Evolutionary conservation across 1,140 invertebrate species (phyloP).

Genomic region (Cyrtorhinus lividipennis): DNA sequence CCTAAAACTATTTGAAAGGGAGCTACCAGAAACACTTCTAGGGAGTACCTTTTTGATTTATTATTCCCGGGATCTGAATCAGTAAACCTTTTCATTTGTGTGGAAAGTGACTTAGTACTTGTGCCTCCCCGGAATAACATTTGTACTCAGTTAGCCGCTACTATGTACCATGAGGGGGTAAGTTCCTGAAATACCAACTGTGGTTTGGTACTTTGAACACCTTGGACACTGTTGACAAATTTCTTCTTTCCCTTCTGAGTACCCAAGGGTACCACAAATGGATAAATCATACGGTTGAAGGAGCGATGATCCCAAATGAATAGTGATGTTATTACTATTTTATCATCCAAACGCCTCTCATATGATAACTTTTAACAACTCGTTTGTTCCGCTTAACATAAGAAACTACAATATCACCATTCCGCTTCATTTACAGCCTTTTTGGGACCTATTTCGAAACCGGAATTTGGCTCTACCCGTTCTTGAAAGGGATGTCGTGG

Average conservation of each 20-base stretch:
- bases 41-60: not conserved
- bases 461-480: slow-evolving; percentile 70
- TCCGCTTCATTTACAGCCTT: slow-evolving; percentile 36
- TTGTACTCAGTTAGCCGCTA: no score
- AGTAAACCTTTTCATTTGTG: not conserved
- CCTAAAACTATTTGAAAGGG: not conserved
- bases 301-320: no score
- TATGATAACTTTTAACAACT: not conserved
- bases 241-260: not conserved
- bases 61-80: not conserved
- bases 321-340: no score
- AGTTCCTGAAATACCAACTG: no score
- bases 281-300: no score
- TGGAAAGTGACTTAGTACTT: no score
- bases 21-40: not conserved
- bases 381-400: not conserved
- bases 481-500: slow-evolving; percentile 54
- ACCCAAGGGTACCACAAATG: no score
- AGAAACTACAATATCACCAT: no score
- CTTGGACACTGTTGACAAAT: no score
- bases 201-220: no score
- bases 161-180: no score
- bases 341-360: not conserved
- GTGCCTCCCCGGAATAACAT: no score
- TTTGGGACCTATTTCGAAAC: slow-evolving; percentile 53